Percentiles rank a stretch among this genome's conserved stretches.
Evolutionary conservation across 2,888 invertebrate genomes (phyloP).

Genomic region (Eumerus sabulonum): DNA sequence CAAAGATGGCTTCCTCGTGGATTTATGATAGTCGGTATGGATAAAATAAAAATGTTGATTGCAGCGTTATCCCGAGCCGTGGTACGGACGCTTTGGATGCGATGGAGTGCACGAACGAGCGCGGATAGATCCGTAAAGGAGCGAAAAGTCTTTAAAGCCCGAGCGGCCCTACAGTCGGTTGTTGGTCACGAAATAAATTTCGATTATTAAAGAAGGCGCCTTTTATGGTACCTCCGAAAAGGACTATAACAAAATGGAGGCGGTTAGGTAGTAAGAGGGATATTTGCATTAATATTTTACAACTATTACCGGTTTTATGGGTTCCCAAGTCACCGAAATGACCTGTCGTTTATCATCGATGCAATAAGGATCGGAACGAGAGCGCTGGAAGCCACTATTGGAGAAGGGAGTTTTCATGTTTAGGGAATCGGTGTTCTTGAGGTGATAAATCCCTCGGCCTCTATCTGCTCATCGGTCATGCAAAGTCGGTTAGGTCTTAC

Average conservation of each 20-base stretch:
- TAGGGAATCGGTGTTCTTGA: no score
- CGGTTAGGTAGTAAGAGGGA: background rate
- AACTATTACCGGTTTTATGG: constrained; percentile 38
- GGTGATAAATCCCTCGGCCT: no score
- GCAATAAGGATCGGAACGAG: constrained; percentile 33
- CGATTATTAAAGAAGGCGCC: constrained; percentile 56
- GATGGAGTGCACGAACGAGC: background rate
- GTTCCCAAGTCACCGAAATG: background rate
- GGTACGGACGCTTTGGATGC: constrained; percentile 2
- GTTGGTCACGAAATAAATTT: constrained; percentile 49
- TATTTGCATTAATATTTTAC: constrained; percentile 59
- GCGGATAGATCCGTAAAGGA: constrained; percentile 3
- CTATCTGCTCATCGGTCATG: no score
- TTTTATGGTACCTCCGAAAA: constrained; percentile 36
- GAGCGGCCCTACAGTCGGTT: no score
- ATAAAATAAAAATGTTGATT: constrained; percentile 64
- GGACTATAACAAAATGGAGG: no score
- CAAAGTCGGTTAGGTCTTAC: no score
- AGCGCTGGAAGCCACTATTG: background rate
- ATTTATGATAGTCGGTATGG: constrained; percentile 61
- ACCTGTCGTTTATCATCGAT: constrained; percentile 36
- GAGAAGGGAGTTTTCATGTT: no score
- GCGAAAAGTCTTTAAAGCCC: no score
- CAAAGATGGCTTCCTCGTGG: constrained; percentile 68
- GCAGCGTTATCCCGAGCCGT: constrained; percentile 62